Conservation (phyloP, 2,113 vertebrate genomes). For the Catharus bicknelli region DNA sequence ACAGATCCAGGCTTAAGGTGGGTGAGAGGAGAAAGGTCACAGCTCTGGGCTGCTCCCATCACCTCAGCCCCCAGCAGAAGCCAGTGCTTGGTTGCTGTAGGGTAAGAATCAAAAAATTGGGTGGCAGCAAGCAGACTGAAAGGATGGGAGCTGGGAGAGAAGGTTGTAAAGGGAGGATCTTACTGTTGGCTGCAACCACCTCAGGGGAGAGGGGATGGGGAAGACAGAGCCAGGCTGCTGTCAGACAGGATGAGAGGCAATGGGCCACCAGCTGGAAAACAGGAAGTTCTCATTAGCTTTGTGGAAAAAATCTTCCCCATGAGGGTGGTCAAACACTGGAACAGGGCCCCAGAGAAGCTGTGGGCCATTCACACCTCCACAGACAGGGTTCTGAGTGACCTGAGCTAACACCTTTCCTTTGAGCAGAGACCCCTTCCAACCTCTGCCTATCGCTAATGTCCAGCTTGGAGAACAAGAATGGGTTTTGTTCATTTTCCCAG, state of each 20-base stretch:
- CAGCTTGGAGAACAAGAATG: not conserved
- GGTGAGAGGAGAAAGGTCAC: not conserved
- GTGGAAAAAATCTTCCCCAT: not conserved
- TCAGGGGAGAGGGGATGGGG: not conserved
- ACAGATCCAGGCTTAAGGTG: not conserved
- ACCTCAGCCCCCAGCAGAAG: not conserved
- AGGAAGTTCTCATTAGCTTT: slow-evolving; percentile 17
- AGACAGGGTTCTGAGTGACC: not conserved
- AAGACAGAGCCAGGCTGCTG: not conserved
- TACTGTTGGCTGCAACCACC: not conserved
- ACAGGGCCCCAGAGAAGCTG: not conserved
- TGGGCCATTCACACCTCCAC: not conserved
- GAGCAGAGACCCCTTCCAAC: not conserved
- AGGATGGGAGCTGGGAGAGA: not conserved
- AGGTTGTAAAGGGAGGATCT: not conserved
- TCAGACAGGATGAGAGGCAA: slow-evolving; percentile 30
- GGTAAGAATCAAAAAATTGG: accelerated
- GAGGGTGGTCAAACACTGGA: not conserved
- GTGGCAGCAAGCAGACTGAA: not conserved
- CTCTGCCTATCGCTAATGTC: accelerated
- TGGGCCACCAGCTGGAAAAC: not conserved
- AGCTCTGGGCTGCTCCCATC: not conserved
- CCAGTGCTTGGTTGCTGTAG: not conserved
- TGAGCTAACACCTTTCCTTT: not conserved
- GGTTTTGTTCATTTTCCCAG: not conserved